phyloP scores from a whole-genome alignment of 2,113 vertebrate species.

The Antechinus stuartii region DNA sequence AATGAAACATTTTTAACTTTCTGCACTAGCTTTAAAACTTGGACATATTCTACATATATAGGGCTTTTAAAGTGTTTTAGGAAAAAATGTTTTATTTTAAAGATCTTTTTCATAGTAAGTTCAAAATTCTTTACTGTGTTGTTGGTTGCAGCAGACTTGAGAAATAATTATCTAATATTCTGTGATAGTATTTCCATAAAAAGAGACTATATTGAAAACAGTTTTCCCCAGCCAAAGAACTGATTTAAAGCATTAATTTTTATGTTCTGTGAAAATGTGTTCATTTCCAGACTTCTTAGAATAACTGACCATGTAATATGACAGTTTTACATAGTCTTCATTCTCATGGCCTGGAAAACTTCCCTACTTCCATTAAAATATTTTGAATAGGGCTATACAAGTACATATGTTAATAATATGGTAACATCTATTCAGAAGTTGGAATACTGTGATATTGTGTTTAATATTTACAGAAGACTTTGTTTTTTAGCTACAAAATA shows the following conservation, averaged over 20 bases:
- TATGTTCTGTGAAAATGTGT: constrained; percentile 33
- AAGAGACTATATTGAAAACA: constrained; percentile 59
- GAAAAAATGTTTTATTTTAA: constrained; percentile 21
- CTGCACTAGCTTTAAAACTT: constrained; percentile 51
- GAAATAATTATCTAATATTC: constrained; percentile 63
- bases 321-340: constrained; percentile 50
- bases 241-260: constrained; percentile 64
- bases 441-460: constrained; percentile 44
- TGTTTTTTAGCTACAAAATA: constrained; percentile 43
- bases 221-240: constrained; percentile 29
- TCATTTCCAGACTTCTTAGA: constrained; percentile 53
- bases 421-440: constrained; percentile 5
- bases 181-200: constrained; percentile 63
- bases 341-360: constrained; percentile 59
- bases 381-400: background rate
- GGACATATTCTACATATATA: constrained; percentile 56
- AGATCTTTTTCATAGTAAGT: constrained; percentile 58
- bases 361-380: constrained; percentile 25
- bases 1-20: constrained; percentile 48
- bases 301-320: background rate
- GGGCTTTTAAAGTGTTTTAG: constrained; percentile 54
- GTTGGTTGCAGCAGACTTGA: constrained; percentile 60
- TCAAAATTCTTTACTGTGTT: constrained; percentile 74
- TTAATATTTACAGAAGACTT: constrained; percentile 47
- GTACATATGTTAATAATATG: background rate